phyloP scores from a whole-genome alignment of 2,888 invertebrate species.

The Coelogynopora nodosa region DNA sequence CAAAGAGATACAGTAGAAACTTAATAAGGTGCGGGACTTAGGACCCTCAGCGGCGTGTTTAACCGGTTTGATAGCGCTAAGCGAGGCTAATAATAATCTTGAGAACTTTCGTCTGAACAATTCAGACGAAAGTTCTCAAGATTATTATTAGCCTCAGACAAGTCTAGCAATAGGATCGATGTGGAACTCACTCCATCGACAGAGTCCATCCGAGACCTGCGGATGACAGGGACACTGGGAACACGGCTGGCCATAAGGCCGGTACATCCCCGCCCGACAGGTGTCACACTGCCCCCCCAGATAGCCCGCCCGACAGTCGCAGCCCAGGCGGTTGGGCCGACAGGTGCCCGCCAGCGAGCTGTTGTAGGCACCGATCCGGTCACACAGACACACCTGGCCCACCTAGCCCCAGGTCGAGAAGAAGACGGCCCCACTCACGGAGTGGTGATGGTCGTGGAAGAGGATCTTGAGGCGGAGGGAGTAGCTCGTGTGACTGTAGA shows the following conservation, averaged over 20 bases:
- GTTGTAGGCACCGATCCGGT: background rate
- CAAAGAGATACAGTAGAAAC: too few species aligned
- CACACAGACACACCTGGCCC: background rate
- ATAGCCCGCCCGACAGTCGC: background rate
- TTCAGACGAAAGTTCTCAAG: too few species aligned
- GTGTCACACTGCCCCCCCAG: background rate
- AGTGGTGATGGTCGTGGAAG: background rate
- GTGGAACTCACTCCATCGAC: conserved; percentile 2
- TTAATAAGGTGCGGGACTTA: too few species aligned
- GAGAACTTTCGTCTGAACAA: too few species aligned
- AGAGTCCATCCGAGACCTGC: background rate
- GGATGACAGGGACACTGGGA: background rate
- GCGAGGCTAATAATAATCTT: too few species aligned
- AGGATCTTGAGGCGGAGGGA: background rate
- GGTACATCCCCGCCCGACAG: background rate
- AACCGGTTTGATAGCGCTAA: too few species aligned
- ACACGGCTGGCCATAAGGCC: background rate
- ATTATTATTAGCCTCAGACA: too few species aligned
- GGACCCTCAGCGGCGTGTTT: too few species aligned
- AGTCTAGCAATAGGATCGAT: too few species aligned
- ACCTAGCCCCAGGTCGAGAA: conserved; percentile 17
- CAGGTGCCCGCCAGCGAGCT: background rate
- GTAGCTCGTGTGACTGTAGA: background rate
- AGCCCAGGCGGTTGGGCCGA: background rate
- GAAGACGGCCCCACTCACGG: background rate